Evolutionary conservation across 2,113 vertebrate species (phyloP), one percentile per base, ranked within the genome.

Genomic region (Seriola rivoliana): DNA sequence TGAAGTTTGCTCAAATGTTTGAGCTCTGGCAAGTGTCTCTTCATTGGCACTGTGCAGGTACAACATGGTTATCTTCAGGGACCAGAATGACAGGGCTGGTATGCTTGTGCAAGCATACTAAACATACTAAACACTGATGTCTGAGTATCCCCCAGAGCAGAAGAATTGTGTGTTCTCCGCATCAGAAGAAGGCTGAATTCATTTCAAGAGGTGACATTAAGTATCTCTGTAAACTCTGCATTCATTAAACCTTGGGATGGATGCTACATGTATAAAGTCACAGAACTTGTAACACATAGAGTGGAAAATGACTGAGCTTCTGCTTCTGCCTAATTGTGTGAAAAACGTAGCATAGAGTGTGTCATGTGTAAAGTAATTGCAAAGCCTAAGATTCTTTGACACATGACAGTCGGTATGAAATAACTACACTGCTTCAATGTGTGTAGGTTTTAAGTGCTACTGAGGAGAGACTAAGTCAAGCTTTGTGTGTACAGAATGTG

Each of bases 121-220:
- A 63, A 29, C 58, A 36, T 69, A 64, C 34, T 42, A 81, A 89
- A 75, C 69, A 82, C 34, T 80, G 79, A 85, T 75, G 62, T 68
- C 25, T 25, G 25, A 32, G 55, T 32, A 52, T 65, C 64, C 50
- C 29, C 64, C 71, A 21, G 77, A 63, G 69, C 60, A 70, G 29
- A 78, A n/a, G 42, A 55, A 58, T 46, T 71, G 66, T 62, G 25
- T 63, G 46, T 83, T 82, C 73, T 83, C 59, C 77, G 80, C 69
- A 64, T 65, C 74, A 79, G 29, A 79, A 78, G 12, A 50, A 58
- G 46, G 59, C 44, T 36, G 72, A 85, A 78, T 65, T 65, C 1
- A 89, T 84, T 67, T 73, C 25, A 23, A 64, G 29, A 59, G 52
- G 63, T 65, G 74, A 73, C 70, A 67, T 57, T 52, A 74, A 64